Evolutionary conservation across 2,113 vertebrate species (phyloP).

Genomic region (Macquaria australasica): DNA sequence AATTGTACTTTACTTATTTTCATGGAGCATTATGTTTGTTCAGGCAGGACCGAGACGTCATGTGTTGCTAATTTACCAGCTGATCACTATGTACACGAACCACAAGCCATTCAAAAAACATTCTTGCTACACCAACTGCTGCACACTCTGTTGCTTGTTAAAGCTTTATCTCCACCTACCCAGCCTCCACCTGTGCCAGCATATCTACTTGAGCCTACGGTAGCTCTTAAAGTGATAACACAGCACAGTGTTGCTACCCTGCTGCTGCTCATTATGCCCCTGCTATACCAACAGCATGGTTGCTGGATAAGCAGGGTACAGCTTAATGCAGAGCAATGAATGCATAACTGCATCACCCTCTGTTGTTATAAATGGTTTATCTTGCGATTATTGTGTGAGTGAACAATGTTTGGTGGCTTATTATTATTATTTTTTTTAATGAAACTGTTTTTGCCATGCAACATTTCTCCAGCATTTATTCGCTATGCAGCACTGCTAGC

Average conservation of each 20-base stretch:
- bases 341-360: conserved; percentile 35
- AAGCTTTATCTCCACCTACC: conserved; percentile 69
- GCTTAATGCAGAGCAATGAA: conserved; percentile 51
- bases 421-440: conserved; percentile 31
- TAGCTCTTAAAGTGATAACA: conserved; percentile 73
- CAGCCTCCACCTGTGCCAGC: conserved; percentile 67
- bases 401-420: conserved; percentile 43
- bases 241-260: conserved; percentile 51
- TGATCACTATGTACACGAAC: conserved; percentile 49
- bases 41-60: conserved; percentile 15
- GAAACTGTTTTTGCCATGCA: conserved; percentile 32
- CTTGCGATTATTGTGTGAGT: conserved; percentile 42
- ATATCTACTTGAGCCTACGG: conserved; percentile 65
- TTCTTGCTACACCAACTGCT: conserved; percentile 35
- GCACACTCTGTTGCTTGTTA: conserved; percentile 61
- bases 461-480: conserved; percentile 38
- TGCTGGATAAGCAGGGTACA: conserved; percentile 55
- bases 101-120: conserved; percentile 39
- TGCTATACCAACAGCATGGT: conserved; percentile 50
- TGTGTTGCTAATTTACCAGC: conserved; percentile 43
- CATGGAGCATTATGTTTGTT: conserved; percentile 17
- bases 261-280: conserved; percentile 68
- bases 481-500: neutral
- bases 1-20: conserved; percentile 24
- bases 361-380: conserved; percentile 45